A percentile compares a stretch with the other conserved stretches of the same genome.
Conservation (phyloP, 2,797 vertebrate species). For the Rhodeus uyekii region DNA sequence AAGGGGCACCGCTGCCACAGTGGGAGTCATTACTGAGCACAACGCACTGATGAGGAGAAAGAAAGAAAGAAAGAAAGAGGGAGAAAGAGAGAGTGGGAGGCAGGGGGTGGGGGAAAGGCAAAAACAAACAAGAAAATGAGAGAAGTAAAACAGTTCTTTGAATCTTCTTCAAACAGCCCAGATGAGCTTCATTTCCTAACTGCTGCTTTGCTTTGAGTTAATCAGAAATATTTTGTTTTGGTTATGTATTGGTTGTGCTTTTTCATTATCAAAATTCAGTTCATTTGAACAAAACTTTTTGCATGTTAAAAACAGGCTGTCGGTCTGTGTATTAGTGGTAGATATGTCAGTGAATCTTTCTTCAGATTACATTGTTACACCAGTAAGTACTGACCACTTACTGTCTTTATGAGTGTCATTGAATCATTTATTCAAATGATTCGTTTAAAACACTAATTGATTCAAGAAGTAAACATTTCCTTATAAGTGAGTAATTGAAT, state of each 20-base stretch:
- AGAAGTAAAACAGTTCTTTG: conserved; percentile 66
- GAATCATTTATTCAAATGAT: background rate
- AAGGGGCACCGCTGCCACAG: conserved; percentile 80
- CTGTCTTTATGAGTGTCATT: background rate
- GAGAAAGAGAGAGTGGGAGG: conserved; percentile 48
- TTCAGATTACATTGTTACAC: background rate
- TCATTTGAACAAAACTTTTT: background rate
- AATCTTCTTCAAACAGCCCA: conserved; percentile 73
- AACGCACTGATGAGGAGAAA: conserved; percentile 77
- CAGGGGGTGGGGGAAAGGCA: conserved; percentile 63
- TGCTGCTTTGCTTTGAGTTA: conserved; percentile 53
- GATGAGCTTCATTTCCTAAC: conserved; percentile 66
- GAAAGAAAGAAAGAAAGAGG: conserved; percentile 43
- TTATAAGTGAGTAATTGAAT: background rate
- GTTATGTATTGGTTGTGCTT: conserved; percentile 28
- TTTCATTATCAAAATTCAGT: conserved; percentile 40
- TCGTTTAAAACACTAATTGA: background rate
- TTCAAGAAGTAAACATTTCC: background rate
- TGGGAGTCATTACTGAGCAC: conserved; percentile 86
- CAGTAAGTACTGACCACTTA: background rate
- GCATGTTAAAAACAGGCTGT: background rate
- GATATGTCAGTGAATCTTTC: background rate
- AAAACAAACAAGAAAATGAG: conserved; percentile 75
- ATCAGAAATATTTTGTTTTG: conserved; percentile 44
- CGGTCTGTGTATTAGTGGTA: background rate